Evolutionary conservation across 2,113 vertebrate genomes (phyloP), one percentile per base, ranked within the genome.

Genomic region (Brachyistius frenatus): DNA sequence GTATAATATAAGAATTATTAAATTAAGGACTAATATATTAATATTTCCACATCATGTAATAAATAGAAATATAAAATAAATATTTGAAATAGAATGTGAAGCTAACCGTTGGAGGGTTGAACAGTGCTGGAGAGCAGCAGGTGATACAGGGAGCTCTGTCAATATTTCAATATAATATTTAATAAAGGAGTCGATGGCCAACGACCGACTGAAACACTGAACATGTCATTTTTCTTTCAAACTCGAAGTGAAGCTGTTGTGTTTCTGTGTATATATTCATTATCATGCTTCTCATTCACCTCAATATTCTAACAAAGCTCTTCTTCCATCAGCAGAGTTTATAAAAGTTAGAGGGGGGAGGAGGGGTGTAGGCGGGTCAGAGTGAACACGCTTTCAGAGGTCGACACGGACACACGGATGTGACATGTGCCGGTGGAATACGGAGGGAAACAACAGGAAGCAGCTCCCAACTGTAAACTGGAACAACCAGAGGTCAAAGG

Each of bases 61-160:
- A 93, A 91, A 92, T 92, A 91, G 56, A 93, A 89, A 92, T 90
- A 87, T 87, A 76, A 89, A 87, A 90, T 91, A 88, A 91, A 91
- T 87, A 81, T 86, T 73, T 85, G 15, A 88, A 87, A 89, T 83
- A 87, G 57, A 80, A 78, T 53, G 52, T 83, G 30, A 83, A 77
- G 73, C 66, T 81, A 76, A 80, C 61, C 66, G 64, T 30, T 68
- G 61, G 30, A 68, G 61, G 72, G 32, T 73, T 57, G 57, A 55
- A 76, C 66, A 81, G 79, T 84, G 73, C 77, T 44, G 69, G 69
- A 74, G 44, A 79, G 66, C 64, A 64, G 64, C 64, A 66, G 66
- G 63, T 41, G 14, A 15, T 23, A 23, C 23, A 23, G 23, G 23
- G 23, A 23, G 23, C 23, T 23, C 23, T 23, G 23, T 23, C 23